A percentile compares a stretch with the other conserved stretches of the same genome.
Evolutionary conservation across 2,113 vertebrate species (phyloP).

Genomic region (Hemiprocne comata): DNA sequence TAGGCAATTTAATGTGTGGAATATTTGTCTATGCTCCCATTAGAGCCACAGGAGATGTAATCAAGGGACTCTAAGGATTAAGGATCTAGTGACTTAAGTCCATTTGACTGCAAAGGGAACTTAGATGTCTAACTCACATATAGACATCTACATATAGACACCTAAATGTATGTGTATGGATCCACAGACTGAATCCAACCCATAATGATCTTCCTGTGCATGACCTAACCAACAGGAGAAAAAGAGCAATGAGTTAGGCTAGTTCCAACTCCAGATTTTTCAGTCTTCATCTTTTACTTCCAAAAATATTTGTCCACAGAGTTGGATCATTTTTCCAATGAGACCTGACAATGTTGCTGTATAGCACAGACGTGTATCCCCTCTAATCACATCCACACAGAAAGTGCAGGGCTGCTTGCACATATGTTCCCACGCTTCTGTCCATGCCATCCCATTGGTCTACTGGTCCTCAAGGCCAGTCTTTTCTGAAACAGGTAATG

Average conservation of each 20-base stretch:
- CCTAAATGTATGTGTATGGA: not conserved
- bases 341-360: not conserved
- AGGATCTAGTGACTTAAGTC: not conserved
- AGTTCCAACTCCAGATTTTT: not conserved
- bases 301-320: not conserved
- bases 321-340: not conserved
- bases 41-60: not conserved
- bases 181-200: not conserved
- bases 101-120: not conserved
- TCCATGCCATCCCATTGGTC: not conserved
- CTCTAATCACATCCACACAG: not conserved
- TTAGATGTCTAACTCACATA: not conserved
- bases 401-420: not conserved
- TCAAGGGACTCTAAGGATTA: not conserved
- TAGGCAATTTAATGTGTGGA: not conserved
- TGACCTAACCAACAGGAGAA: not conserved
- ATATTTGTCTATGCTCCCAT: not conserved
- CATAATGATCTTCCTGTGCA: fast-evolving
- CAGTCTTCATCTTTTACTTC: not conserved
- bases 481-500: not conserved
- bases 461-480: not conserved
- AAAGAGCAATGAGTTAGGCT: not conserved
- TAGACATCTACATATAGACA: not conserved
- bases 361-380: not conserved
- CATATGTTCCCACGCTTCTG: not conserved